These are phyloP conservation scores for Tenthredo notha DNA, from an alignment of 2,888 invertebrate genomes.

Conservation along the genomic window DNA sequence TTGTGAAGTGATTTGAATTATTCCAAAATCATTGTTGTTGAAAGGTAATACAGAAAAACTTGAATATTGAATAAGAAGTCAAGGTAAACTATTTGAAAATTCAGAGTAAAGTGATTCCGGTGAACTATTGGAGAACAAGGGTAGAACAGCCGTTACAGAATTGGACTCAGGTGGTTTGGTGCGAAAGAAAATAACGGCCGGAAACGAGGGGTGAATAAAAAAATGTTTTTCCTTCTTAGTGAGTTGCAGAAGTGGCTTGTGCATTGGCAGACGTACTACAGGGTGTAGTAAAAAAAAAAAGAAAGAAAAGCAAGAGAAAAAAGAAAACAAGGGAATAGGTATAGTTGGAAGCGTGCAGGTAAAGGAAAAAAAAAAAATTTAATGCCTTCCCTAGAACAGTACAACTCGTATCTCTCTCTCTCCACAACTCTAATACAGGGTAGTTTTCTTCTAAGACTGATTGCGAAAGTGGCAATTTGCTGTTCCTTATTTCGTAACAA, in stretches of 20 bases:
- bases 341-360: background rate
- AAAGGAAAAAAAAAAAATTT: background rate
- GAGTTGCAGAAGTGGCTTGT: background rate
- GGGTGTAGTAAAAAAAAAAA: background rate
- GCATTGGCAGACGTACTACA: background rate
- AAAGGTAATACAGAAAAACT: background rate
- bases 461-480: background rate
- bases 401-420: background rate
- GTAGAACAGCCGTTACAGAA: background rate
- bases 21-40: background rate
- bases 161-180: background rate
- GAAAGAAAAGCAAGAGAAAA: background rate
- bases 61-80: background rate
- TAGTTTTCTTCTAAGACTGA: constrained; percentile 4
- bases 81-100: background rate
- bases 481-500: background rate
- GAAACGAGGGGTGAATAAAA: constrained; percentile 38
- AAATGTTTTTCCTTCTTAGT: constrained; percentile 4
- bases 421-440: background rate
- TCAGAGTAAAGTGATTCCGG: background rate
- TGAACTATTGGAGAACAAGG: constrained; percentile 4
- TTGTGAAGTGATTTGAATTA: background rate
- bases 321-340: background rate
- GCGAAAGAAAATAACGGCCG: constrained; percentile 10
- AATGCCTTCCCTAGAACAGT: constrained; percentile 14